A percentile compares a stretch with the other conserved stretches of the same genome.
Conservation (phyloP, 2,113 vertebrate genomes). For the Hydropotes inermis region DNA sequence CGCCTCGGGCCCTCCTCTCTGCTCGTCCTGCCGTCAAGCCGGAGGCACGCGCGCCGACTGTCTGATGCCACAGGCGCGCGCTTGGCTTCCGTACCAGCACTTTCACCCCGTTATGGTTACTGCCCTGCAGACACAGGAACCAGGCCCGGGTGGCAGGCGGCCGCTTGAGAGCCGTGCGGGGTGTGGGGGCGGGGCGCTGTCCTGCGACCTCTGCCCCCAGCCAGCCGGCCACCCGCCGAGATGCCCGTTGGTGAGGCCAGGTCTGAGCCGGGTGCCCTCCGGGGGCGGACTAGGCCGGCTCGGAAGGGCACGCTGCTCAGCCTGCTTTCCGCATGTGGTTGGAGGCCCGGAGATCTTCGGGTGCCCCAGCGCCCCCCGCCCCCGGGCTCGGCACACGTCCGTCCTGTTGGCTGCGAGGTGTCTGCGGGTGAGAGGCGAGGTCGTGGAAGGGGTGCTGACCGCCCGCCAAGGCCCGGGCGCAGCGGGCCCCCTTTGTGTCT, state of each 20-base stretch:
- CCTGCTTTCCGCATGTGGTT: slow-evolving; percentile 76
- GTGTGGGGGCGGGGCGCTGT: not conserved
- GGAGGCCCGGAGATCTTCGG: slow-evolving; percentile 61
- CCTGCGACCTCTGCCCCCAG: slow-evolving; percentile 37
- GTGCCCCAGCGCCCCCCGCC: slow-evolving; percentile 21
- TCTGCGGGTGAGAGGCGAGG: slow-evolving; percentile 86
- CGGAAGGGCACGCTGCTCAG: not conserved
- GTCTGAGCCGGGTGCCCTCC: not conserved
- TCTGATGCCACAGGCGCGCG: slow-evolving; percentile 54
- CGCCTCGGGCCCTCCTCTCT: not conserved
- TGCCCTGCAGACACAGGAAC: not conserved
- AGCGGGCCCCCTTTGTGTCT: slow-evolving; percentile 84
- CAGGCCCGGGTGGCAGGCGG: not conserved
- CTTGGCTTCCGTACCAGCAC: slow-evolving; percentile 52
- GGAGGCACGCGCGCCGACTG: not conserved
- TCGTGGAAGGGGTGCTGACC: slow-evolving; percentile 84
- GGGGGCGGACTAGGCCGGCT: not conserved
- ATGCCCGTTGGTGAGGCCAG: not conserved
- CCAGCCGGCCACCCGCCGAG: not conserved
- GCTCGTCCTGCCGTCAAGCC: not conserved
- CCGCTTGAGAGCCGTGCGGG: not conserved
- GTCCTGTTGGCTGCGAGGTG: slow-evolving; percentile 68
- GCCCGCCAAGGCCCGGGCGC: slow-evolving; percentile 78
- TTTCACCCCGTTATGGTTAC: slow-evolving; percentile 63
- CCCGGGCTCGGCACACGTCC: slow-evolving; percentile 75